phyloP scores from a whole-genome alignment of 2,797 vertebrate species.

The Nyctalus aviator region DNA sequence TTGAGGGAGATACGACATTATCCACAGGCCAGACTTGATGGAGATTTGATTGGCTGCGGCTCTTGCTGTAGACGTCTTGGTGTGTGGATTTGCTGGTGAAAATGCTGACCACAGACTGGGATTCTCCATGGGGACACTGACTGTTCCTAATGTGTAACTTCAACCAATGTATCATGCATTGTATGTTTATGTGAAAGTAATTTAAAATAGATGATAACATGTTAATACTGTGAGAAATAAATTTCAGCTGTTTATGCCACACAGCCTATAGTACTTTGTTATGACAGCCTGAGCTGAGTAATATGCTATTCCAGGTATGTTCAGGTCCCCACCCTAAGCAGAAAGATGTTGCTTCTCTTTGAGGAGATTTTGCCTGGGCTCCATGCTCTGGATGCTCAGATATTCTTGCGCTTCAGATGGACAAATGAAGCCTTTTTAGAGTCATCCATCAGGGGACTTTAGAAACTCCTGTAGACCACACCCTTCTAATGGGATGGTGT shows the following conservation, averaged over 20 bases:
- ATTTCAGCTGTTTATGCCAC: background rate
- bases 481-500: background rate
- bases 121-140: background rate
- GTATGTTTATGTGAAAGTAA: background rate
- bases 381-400: background rate
- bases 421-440: background rate
- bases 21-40: background rate
- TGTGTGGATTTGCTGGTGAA: background rate
- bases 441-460: background rate
- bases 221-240: background rate
- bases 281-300: background rate
- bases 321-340: background rate
- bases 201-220: background rate
- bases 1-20: background rate
- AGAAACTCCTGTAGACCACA: background rate
- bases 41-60: background rate
- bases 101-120: background rate
- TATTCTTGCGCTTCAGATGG: background rate
- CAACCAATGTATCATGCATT: background rate
- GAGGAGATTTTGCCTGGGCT: background rate
- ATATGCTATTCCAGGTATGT: fast-evolving
- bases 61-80: background rate
- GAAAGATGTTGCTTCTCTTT: background rate
- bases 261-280: background rate
- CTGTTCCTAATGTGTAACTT: background rate